A percentile compares a stretch with the other conserved stretches of the same genome.
Conservation (phyloP, 2,797 vertebrate species). For the Cyclopterus lumpus region DNA sequence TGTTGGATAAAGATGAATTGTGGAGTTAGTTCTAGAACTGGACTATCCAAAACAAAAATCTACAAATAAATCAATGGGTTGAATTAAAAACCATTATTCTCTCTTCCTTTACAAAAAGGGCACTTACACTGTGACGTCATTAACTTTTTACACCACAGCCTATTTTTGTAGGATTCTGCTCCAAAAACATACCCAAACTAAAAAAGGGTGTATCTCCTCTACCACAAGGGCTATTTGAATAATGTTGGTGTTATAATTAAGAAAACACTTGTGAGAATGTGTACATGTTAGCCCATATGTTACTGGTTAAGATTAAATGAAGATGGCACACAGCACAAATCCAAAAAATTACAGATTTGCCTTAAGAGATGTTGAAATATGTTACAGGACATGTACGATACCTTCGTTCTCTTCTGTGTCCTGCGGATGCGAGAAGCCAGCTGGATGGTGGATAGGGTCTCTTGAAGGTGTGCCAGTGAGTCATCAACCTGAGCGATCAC, state of each 20-base stretch:
- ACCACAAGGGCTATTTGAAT: too few species aligned
- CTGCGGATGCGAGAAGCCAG: conserved; percentile 91
- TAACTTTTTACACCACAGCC: too few species aligned
- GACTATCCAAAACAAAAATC: conserved; percentile 7
- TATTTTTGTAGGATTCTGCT: too few species aligned
- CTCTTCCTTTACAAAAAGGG: not conserved
- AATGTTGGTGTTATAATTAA: too few species aligned
- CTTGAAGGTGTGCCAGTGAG: conserved; percentile 86
- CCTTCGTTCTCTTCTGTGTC: conserved; percentile 96
- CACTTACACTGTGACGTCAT: not conserved
- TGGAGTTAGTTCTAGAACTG: conserved; percentile 8
- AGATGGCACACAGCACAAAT: too few species aligned
- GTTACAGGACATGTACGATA: conserved; percentile 62
- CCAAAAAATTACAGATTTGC: too few species aligned
- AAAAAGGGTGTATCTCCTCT: too few species aligned
- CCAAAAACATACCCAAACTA: too few species aligned
- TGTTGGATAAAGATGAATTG: conserved; percentile 52
- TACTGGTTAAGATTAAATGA: too few species aligned
- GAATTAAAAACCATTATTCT: not conserved
- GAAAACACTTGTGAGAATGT: too few species aligned
- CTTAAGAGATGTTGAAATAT: not conserved
- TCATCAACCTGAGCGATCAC: conserved; percentile 94
- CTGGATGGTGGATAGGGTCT: conserved; percentile 94
- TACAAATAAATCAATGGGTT: not conserved
- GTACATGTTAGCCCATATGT: too few species aligned